Evolutionary conservation across 2,888 invertebrate genomes (phyloP), one percentile per base, ranked within the genome.

Genomic region (Cyrtodaria siliqua): DNA sequence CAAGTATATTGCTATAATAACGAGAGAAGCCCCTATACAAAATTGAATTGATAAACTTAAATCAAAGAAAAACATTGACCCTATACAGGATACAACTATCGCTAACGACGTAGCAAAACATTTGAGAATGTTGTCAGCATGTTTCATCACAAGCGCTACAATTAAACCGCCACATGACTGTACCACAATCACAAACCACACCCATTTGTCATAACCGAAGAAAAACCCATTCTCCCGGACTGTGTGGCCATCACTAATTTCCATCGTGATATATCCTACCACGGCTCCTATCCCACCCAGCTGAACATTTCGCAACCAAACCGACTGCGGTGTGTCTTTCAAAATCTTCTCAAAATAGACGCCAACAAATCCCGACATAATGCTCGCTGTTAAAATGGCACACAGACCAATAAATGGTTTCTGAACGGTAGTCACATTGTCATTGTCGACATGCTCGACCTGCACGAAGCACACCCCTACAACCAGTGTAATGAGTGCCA

Each of bases 71-170:
- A 97, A 97, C 79, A 99, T 96, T 0, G 99, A 99, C 1, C 96
- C 97, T 60, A 99, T 94, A 91, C 98, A 99, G 0, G 99, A 98
- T 83, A 99, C 96, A 52, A 99, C 95, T 84, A 99, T 99, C 6
- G 99, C 98, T 64, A 99, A 95, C 0, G 99, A 99, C 0, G 99
- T 99, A 49, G 99, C 99, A 79, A 91, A 91, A 24, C 99, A 99
- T 94, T 95, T 99, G 6, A 99, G 94, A 90, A 99, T 99, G 93
- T 99, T 99, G 93, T 99, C 99, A 0, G 99, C 99, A 93, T 99
- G 99, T 94, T 99, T 99, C 29, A 99, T 98, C 2, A 99, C 99
- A 83, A 99, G 96, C 0, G 99, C 99, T 8, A 99, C 99, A 64
- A 99, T 96, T 1, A 99, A 95, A 3, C 99, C 99, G 0, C 99